These are phyloP conservation scores for Oscheius myriophilus DNA, from an alignment of 2,888 invertebrate species.

Conservation along the genomic window DNA sequence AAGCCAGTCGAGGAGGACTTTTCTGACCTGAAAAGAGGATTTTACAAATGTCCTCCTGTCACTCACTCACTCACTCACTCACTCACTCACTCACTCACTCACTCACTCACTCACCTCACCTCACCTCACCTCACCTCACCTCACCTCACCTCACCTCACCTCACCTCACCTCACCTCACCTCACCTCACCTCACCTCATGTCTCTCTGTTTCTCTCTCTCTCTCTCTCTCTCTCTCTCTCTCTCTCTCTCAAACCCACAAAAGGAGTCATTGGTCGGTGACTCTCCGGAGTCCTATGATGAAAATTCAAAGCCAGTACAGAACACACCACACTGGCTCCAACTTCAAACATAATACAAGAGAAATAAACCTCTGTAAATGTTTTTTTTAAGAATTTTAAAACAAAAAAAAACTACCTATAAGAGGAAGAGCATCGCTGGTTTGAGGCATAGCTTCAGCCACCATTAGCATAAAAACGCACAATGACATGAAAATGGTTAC, in stretches of 20 bases:
- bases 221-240: no score
- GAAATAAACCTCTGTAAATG: constrained; percentile 65
- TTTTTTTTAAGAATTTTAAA: no score
- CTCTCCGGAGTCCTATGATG: constrained; percentile 74
- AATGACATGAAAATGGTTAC: constrained; percentile 80
- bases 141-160: no score
- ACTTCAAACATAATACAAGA: constrained; percentile 70
- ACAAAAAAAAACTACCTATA: constrained; percentile 72
- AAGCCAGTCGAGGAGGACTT: constrained; percentile 62
- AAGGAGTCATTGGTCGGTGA: constrained; percentile 66
- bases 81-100: no score
- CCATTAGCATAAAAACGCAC: constrained; percentile 97
- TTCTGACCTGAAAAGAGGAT: constrained; percentile 57
- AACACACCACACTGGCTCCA: constrained; percentile 67
- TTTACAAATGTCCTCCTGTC: constrained; percentile 4
- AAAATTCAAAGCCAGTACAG: constrained; percentile 75
- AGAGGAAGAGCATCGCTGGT: constrained; percentile 98
- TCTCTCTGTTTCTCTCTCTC: no score
- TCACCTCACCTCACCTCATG: no score
- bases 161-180: no score
- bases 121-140: no score
- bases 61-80: no score
- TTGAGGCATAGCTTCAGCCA: constrained; percentile 96
- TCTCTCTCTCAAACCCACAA: constrained; percentile 39
- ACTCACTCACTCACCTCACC: no score